Evolutionary conservation across 1,140 invertebrate genomes (phyloP).

Genomic region (Eupristina koningsbergeri): DNA sequence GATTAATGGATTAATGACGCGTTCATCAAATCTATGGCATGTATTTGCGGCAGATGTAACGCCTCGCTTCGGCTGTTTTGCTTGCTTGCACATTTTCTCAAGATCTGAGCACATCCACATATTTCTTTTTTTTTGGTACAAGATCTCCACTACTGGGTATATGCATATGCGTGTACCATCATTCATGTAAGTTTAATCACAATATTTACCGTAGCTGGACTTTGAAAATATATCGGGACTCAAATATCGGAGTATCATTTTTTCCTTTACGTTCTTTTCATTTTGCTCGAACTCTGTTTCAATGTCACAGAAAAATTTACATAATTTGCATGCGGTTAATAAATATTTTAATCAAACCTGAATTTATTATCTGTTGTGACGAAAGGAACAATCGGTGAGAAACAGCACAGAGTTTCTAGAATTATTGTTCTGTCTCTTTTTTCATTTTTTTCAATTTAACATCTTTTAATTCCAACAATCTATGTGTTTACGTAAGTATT

Average conservation of each 20-base stretch:
- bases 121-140: too few species aligned
- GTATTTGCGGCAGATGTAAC: conserved; percentile 15
- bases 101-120: not conserved
- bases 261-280: not conserved
- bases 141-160: too few species aligned
- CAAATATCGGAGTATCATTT: not conserved
- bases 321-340: conserved; percentile 31
- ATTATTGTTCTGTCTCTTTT: not conserved
- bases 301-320: conserved; percentile 33
- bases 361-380: conserved; percentile 40
- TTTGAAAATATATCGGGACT: not conserved
- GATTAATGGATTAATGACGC: conserved; percentile 42
- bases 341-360: conserved; percentile 13
- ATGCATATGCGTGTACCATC: conserved; percentile 16
- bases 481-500: not conserved
- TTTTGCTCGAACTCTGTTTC: not conserved
- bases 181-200: conserved; percentile 2
- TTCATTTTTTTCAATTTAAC: not conserved
- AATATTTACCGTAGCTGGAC: not conserved
- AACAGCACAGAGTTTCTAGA: not conserved
- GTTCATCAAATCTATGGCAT: conserved; percentile 37
- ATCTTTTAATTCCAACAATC: not conserved
- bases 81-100: not conserved
- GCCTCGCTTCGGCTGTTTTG: not conserved
- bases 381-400: conserved; percentile 7